Base-by-base conservation (phyloP, 2,113 vertebrate species). In the Hippocampus abdominalis region DNA sequence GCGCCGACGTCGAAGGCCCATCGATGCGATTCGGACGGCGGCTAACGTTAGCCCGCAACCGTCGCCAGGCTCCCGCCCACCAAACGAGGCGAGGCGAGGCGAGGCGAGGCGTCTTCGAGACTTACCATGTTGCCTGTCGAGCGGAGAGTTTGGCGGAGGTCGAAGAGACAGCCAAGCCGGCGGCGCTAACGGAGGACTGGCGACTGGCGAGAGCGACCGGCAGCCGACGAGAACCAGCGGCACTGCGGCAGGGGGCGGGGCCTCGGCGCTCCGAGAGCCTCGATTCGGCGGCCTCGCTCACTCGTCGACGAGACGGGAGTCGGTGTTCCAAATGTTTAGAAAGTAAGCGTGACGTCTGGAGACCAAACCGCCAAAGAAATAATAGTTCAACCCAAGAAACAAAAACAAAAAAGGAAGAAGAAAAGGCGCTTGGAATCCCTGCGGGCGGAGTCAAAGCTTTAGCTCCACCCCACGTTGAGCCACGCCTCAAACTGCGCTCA, bases 191-290 rank as follows among this genome's bases (percentile, higher is more conserved):
- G 13, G 42, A 36, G 44, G 12, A 46, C 23, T 11, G 25, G 57
- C 1, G 57, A 32, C 25, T 59, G 25, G 29, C 25, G 29, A 29
- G 57, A 60, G 15, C n/a, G 51, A 23, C 27, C 16, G 18, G 57
- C 57, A 44, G 42, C 42, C 42, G 42, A 44, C 42, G 10, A 9
- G 42, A 10, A 15, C 27, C 1, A 32, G 27, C 57, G 16, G 57
- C 57, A 60, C 25, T 59, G 57, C 57, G 57, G 57, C 57, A 29
- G 57, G 57, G 57, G 57, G 57, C 29, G 57, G 57, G 54, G 27
- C 57, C 32, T 60, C 27, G 5, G 27, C 15, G 27, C 15, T 20
- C 27, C 13, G 32, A 5, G 27, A 27, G 12, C 12, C 8, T 57
- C 54, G 5, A 27, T 15, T 57, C 23, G 3, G 56, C 1, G 25